Conservation (phyloP, 1,140 invertebrate species). For the Euglossa dilemma region DNA sequence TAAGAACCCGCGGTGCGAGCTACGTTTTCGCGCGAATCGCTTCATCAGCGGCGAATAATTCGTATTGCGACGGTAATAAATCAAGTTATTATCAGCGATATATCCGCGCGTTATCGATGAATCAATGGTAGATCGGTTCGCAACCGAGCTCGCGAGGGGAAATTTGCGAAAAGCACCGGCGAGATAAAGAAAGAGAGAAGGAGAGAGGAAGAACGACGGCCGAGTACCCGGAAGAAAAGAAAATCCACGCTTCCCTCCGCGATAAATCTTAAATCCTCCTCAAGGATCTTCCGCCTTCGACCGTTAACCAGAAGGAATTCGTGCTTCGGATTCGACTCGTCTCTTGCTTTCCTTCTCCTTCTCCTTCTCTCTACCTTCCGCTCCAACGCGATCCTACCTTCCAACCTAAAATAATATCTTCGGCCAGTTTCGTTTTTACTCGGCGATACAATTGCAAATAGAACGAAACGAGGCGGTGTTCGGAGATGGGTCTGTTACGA, state of each 20-base stretch:
- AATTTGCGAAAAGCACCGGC: slow-evolving; percentile 10
- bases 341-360: neutral
- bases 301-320: slow-evolving; percentile 9
- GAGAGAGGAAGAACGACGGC: slow-evolving; percentile 26
- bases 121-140: slow-evolving; percentile 24
- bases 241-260: slow-evolving; percentile 32
- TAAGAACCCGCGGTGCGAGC: neutral
- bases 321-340: neutral
- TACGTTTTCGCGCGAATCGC: neutral
- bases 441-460: no score
- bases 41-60: neutral
- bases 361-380: neutral
- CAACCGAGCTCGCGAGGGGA: neutral
- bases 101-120: slow-evolving; percentile 21
- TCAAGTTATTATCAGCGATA: slow-evolving; percentile 1
- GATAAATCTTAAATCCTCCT: slow-evolving; percentile 64
- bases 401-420: no score
- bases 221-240: slow-evolving; percentile 42
- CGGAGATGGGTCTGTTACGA: no score
- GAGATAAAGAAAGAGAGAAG: slow-evolving; percentile 7
- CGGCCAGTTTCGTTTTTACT: no score
- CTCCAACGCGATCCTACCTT: no score
- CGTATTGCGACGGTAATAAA: neutral
- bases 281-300: slow-evolving; percentile 59
- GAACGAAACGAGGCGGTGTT: no score